phyloP scores from a whole-genome alignment of 2,888 invertebrate species.

The Apodemia hepburni region DNA sequence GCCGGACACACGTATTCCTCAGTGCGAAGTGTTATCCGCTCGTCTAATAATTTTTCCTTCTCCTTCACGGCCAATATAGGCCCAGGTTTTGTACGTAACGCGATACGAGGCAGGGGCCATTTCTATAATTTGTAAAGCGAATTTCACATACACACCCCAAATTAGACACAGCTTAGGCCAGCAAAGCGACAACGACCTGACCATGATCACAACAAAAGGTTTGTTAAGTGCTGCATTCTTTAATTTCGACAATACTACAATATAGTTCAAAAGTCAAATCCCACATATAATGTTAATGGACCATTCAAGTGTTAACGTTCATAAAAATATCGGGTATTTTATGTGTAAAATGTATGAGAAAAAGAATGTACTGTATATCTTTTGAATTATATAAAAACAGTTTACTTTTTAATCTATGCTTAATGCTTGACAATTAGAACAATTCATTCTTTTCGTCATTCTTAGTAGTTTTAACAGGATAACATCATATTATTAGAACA shows the following conservation, averaged over 20 bases:
- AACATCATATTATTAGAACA: constrained; percentile 25
- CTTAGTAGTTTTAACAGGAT: constrained; percentile 28
- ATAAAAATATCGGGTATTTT: background rate
- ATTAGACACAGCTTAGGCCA: constrained; percentile 50
- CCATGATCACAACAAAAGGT: constrained; percentile 37
- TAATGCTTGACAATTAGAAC: background rate
- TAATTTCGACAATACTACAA: constrained; percentile 14
- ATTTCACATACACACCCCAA: constrained; percentile 69
- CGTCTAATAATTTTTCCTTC: constrained; percentile 93
- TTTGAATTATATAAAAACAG: background rate
- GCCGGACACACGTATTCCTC: constrained; percentile 93
- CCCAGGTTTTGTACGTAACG: constrained; percentile 92
- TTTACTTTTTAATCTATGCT: no score
- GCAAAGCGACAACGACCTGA: constrained; percentile 60
- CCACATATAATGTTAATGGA: constrained; percentile 19
- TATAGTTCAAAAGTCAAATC: background rate
- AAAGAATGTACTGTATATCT: background rate
- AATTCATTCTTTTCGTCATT: constrained; percentile 40
- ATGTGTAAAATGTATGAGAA: constrained; percentile 15
- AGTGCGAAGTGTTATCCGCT: constrained; percentile 92
- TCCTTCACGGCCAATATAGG: constrained; percentile 91
- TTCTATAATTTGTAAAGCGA: constrained; percentile 78
- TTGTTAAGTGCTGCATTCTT: constrained; percentile 18
- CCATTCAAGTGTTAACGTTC: constrained; percentile 17
- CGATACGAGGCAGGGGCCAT: constrained; percentile 90